These are phyloP conservation scores for Allolobophora icterica DNA, from an alignment of 2,888 invertebrate genomes.

Conservation along the genomic window DNA sequence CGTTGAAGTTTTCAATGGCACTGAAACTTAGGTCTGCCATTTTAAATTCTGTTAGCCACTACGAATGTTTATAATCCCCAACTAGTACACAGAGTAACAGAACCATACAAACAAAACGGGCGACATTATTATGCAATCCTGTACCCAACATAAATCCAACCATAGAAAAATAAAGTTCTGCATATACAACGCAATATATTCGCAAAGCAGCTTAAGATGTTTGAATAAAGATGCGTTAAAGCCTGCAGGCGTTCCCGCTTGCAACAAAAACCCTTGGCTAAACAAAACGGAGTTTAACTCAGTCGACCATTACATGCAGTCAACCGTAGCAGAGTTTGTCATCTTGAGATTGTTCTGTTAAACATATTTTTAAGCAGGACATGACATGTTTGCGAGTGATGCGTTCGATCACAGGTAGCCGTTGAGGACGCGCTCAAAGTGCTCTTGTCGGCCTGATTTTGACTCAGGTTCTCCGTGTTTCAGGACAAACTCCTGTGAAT, in stretches of 20 bases:
- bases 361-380: not conserved
- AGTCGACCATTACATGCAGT: not conserved
- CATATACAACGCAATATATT: not conserved
- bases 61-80: not conserved
- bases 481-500: conserved; percentile 67
- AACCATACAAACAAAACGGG: not conserved
- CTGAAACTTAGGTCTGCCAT: not conserved
- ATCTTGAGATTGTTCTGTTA: not conserved
- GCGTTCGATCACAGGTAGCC: conserved; percentile 53
- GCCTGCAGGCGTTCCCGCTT: not conserved
- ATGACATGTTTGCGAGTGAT: not conserved
- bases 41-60: too few species aligned
- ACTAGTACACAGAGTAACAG: not conserved
- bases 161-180: not conserved
- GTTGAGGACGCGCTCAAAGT: conserved; percentile 67
- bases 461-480: conserved; percentile 63
- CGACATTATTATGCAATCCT: not conserved
- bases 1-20: not conserved
- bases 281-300: not conserved
- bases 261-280: not conserved
- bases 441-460: conserved; percentile 66
- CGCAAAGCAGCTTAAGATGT: not conserved
- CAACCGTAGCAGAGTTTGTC: not conserved
- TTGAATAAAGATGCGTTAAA: not conserved
- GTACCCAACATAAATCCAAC: not conserved